A percentile compares a stretch with the other conserved stretches of the same genome.
phyloP scores from a whole-genome alignment of 2,888 invertebrate species.

The Aleiodes testaceus region DNA sequence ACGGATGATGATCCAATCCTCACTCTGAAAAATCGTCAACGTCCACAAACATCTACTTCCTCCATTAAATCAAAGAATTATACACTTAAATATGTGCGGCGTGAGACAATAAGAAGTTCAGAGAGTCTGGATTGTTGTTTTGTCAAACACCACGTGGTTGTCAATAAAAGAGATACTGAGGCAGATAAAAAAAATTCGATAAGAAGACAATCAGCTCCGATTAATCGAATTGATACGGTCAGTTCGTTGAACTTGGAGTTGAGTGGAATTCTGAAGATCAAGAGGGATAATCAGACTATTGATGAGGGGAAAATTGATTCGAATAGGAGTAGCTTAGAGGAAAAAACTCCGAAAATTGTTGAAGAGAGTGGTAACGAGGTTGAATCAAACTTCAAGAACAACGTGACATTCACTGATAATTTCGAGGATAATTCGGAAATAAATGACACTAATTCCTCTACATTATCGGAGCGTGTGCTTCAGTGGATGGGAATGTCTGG shows the following conservation, averaged over 20 bases:
- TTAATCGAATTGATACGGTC: constrained; percentile 15
- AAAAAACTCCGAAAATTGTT: constrained; percentile 14
- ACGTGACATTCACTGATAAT: constrained; percentile 15
- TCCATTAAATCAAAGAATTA: constrained; percentile 52
- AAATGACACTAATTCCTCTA: constrained; percentile 60
- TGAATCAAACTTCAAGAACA: constrained; percentile 14
- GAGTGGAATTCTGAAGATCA: constrained; percentile 41
- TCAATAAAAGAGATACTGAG: constrained; percentile 53
- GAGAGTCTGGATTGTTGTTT: constrained; percentile 61
- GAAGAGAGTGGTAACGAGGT: constrained; percentile 14
- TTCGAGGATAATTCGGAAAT: constrained; percentile 27
- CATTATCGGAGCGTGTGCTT: constrained; percentile 82
- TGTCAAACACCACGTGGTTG: constrained; percentile 62
- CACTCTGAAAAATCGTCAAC: constrained; percentile 54
- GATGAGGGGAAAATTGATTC: constrained; percentile 34
- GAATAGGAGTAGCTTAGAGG: background rate
- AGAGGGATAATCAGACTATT: constrained; percentile 12
- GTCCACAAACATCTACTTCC: constrained; percentile 55
- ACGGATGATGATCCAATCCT: constrained; percentile 77
- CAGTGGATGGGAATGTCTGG: constrained; percentile 87
- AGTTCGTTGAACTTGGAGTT: constrained; percentile 44
- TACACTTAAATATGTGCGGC: constrained; percentile 55
- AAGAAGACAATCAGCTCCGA: constrained; percentile 62
- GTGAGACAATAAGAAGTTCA: constrained; percentile 39
- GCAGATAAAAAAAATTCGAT: constrained; percentile 49